Conservation (phyloP, 2,797 vertebrate genomes). For the Ispidina picta region DNA sequence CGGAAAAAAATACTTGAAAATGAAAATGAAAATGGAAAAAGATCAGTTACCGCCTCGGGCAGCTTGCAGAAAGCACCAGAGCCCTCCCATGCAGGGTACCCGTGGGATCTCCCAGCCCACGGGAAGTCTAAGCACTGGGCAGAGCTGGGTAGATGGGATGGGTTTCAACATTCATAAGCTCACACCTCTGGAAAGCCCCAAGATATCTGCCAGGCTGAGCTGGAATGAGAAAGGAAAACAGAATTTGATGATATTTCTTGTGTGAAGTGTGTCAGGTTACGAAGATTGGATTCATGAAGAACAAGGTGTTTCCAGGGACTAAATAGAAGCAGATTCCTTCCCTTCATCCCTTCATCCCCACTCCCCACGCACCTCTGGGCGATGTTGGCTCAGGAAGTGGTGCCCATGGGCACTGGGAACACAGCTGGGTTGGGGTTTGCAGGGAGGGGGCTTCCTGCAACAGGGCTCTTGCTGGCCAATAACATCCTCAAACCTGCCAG, state of each 20-base stretch:
- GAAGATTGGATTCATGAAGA: not conserved
- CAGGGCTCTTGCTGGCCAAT: not conserved
- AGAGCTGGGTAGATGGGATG: not conserved
- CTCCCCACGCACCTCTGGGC: not conserved
- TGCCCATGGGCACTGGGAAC: not conserved
- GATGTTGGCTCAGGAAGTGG: not conserved
- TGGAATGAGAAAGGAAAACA: not conserved
- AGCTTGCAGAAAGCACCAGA: not conserved
- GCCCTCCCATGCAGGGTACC: not conserved
- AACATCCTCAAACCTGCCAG: not conserved
- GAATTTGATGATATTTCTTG: not conserved
- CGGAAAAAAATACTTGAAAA: not conserved
- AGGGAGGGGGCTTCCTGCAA: not conserved
- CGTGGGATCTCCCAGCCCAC: accelerated
- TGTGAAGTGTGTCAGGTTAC: not conserved
- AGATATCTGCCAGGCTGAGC: not conserved
- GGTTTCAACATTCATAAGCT: accelerated
- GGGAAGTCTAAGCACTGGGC: not conserved
- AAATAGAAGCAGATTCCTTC: not conserved
- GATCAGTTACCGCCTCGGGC: accelerated
- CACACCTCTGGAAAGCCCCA: not conserved
- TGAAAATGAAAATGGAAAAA: conserved; percentile 24
- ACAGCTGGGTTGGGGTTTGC: not conserved
- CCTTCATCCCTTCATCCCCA: not conserved
- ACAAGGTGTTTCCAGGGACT: not conserved